Evolutionary conservation across 2,888 invertebrate species (phyloP).

Genomic region (Gryllus longicercus): DNA sequence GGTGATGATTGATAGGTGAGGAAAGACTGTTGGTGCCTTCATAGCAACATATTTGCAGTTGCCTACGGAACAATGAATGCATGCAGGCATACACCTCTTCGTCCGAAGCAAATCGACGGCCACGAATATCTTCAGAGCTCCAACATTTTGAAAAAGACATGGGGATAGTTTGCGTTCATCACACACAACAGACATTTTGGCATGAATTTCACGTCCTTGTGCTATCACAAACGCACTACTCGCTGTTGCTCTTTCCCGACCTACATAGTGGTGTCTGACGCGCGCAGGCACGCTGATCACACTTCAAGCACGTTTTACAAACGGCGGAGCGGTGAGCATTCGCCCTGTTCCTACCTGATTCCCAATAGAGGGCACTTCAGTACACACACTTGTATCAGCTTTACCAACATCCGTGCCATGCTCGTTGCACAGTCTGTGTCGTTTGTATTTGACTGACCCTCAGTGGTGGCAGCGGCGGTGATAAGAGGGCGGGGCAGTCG

Average conservation of each 20-base stretch:
- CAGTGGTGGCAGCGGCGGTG: no score
- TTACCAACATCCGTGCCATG: not conserved
- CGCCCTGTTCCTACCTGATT: conserved; percentile 17
- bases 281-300: not conserved
- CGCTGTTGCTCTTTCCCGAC: not conserved
- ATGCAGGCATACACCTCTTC: no score
- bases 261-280: not conserved
- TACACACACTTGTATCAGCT: not conserved
- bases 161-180: not conserved
- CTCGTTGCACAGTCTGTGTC: no score
- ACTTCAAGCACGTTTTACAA: not conserved
- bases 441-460: no score
- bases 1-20: no score
- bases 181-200: not conserved
- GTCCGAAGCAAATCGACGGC: no score
- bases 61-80: no score
- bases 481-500: no score
- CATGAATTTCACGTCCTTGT: not conserved
- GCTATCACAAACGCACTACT: not conserved
- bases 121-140: no score
- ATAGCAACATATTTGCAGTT: no score
- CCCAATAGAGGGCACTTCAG: not conserved
- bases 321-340: not conserved
- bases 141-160: no score
- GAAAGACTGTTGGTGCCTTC: no score